Base-by-base conservation (phyloP, 2,888 invertebrate genomes). In the Catocala fraxini region DNA sequence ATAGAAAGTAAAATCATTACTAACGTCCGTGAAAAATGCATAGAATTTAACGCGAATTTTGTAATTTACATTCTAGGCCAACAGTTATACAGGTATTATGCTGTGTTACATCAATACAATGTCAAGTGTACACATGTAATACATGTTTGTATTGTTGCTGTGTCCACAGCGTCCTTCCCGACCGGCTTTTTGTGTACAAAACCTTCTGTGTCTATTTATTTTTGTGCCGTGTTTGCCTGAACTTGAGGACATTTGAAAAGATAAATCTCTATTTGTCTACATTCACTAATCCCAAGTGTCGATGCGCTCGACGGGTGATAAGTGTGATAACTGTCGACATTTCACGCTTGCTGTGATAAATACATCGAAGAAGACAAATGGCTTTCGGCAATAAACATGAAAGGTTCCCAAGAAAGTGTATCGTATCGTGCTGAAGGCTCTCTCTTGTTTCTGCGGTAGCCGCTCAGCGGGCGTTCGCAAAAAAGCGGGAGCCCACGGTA, bases 251-350 rank as follows among this genome's bases (percentile, higher is more conserved):
- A 74, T 89, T 90, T 85, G 76, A 68, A 71, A 84, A 87, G 89
- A 91, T 89, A 86, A 89, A 90, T 89, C 85, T 87, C 84, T 82
- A 88, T 90, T 89, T 91, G 87, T 87, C 83, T 65, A 82, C 83
- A 87, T 88, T 91, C 88, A 89, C 89, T 87, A 88, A 90, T 89
- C 85, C 79, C 74, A 67, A 63, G 58, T 67, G 73, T 60, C 71
- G 76, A 51, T 54, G 15, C 51, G 15, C 76, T 59, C 85, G 59
- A 78, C 85, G 75, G 85, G 87, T 78, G 81, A 82, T 78, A 71
- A 77, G 75, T 85, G 87, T 78, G 81, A 82, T 78, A 71, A 77
- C 70, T 81, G 79, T 77, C 74, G 62, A 70, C 73, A 80, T 80
- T 86, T 83, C 79, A 85, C 85, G 80, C 82, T 86, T 60, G 67